Evolutionary conservation across 2,113 vertebrate species (phyloP), one percentile per base, ranked within the genome.

Genomic region (Polypterus bichir): DNA sequence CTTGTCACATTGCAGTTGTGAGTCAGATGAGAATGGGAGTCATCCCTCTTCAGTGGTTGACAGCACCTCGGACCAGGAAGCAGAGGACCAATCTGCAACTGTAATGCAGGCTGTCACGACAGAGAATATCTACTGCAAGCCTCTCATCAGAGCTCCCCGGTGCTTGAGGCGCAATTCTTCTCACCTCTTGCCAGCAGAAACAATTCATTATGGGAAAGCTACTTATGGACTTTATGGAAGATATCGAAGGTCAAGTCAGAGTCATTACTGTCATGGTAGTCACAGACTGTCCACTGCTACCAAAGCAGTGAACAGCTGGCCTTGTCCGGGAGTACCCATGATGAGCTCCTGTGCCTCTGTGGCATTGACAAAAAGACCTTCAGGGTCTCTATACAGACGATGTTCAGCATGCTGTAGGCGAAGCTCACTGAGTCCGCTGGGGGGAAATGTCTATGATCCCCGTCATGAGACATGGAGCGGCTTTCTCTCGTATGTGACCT

Each of bases 401-500:
- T 60, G 59, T 64, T 56, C 71, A 9, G n/a, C 66, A 8, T 77
- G 76, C 68, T 74, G 80, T 71, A 79, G 67, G 68, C 70, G 55
- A 9, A 64, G 70, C 66, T 70, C 68, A 47, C 65, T 75, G 66
- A 70, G 64, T 63, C 65, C 76, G 62, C 59, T 73, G 46, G 69
- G 61, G 67, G 70, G 73, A 64, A 53, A 66, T 5, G 73, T 75
- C 66, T 79, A 79, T 48, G 70, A 78, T 49, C 79, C 80, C 49
- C 74, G 72, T 58, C 70, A 81, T 71, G 66, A 83, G 1, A 64
- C 85, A 63, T 92, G 89, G 89, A 92, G 80, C 54, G 71, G 83
- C 77, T 82, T 84, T 69, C 78, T 92, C 67, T 87, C 74, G 91
- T 95, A 93, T 84, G 92, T 94, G 85, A 73, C 70, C 64, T 1